Evolutionary conservation across 1,140 invertebrate genomes (phyloP), one percentile per base, ranked within the genome.

Genomic region (Danaus melanippus): DNA sequence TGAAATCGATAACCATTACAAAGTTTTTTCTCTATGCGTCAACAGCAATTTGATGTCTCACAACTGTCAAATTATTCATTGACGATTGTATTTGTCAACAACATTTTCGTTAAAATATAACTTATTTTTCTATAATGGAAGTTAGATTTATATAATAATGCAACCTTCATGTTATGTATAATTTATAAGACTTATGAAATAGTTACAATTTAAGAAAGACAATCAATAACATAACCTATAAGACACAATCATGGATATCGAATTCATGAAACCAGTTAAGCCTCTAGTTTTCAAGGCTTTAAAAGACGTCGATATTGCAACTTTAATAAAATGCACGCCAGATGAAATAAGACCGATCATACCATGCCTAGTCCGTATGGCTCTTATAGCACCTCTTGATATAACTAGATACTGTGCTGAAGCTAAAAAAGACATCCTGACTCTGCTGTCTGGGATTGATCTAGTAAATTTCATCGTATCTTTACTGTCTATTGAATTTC

Each of bases 381-480:
- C 95, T 59, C 87, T 98, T 0, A 96, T 97, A 63, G 93, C 93
- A 32, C 94, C 96, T 7, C 81, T 97, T 15, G 96, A 98, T 83
- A 92, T 92, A 51, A 96, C 95, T 0, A 90, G 90, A 65, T 91
- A 93, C 43, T 98, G 96, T 80, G 91, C 92, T 6, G 92, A 94
- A 66, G 92, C 92, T 9, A 92, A 95, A 62, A 96, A 97, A 78
- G 92, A 94, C 66, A 95, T 98, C 46, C 82, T 98, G 0, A 94
- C 94, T 10, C 91, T 97, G 39, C 87, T 99, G 0, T 95, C 95
- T 1, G 95, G 95, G 3, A 95, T 97, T 61, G 96, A 98, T 83
- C 90, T 95, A 32, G 97, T 98, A 0, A 99, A 99, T 86, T 95
- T 95, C 46, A 94, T 98, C 50, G 96, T 98, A 7, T 95, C 95